A percentile compares a stretch with the other conserved stretches of the same genome.
phyloP scores from a whole-genome alignment of 2,113 vertebrate species.

The Corythoichthys intestinalis region DNA sequence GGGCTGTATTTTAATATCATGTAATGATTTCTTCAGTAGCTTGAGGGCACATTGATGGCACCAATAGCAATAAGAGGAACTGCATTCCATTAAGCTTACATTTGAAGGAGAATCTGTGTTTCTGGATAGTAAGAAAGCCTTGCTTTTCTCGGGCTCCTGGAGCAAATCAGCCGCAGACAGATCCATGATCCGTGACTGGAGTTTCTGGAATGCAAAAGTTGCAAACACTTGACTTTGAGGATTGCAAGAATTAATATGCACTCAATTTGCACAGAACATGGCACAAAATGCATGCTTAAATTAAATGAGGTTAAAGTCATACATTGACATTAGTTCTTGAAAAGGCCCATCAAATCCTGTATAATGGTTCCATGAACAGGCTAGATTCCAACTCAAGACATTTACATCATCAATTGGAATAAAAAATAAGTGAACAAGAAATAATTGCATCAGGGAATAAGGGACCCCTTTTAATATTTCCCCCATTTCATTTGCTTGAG shows the following conservation, averaged over 20 bases:
- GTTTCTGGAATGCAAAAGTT: constrained; percentile 72
- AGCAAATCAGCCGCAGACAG: constrained; percentile 81
- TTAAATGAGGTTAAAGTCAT: background rate
- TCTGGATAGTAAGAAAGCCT: constrained; percentile 65
- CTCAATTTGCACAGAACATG: background rate
- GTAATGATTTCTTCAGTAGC: constrained; percentile 64
- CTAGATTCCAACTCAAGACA: constrained; percentile 80
- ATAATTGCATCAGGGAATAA: constrained; percentile 90
- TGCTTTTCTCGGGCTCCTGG: constrained; percentile 75
- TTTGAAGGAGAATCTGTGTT: constrained; percentile 69
- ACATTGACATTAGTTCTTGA: background rate
- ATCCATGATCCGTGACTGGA: constrained; percentile 81
- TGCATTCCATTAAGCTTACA: constrained; percentile 59
- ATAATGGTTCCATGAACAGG: constrained; percentile 64
- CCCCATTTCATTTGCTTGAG: constrained; percentile 74
- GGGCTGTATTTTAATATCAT: constrained; percentile 68
- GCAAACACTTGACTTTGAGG: constrained; percentile 7
- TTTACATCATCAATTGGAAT: constrained; percentile 84
- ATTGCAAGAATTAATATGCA: constrained; percentile 10
- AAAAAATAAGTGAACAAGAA: constrained; percentile 85
- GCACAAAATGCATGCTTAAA: background rate
- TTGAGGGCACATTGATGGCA: constrained; percentile 27
- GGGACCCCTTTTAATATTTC: constrained; percentile 78
- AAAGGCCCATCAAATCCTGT: constrained; percentile 44
- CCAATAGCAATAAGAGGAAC: constrained; percentile 19